A percentile compares a stretch with the other conserved stretches of the same genome.
phyloP scores from a whole-genome alignment of 1,140 invertebrate genomes.

The Kradibia gibbosae region DNA sequence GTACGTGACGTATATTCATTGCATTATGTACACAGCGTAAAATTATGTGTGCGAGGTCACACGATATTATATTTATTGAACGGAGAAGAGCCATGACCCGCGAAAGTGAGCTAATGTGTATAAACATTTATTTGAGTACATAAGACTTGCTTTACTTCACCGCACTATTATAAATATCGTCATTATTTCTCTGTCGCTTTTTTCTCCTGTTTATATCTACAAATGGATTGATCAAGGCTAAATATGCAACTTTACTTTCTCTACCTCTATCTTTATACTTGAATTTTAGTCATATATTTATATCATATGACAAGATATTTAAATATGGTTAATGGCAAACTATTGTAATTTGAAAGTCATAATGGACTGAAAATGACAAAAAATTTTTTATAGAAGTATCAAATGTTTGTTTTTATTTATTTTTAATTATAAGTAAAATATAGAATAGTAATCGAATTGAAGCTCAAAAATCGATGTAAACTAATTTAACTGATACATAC shows the following conservation, averaged over 20 bases:
- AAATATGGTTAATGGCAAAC: neutral
- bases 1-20: neutral
- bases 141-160: neutral
- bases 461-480: neutral
- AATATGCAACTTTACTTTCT: neutral
- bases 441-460: neutral
- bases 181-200: constrained; percentile 4
- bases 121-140: constrained; percentile 17
- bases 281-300: neutral
- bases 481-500: neutral
- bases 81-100: constrained; percentile 11
- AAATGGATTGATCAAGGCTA: constrained; percentile 19
- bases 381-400: neutral
- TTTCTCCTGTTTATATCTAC: neutral
- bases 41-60: neutral
- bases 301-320: neutral
- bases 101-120: constrained; percentile 25
- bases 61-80: constrained; percentile 33
- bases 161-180: constrained; percentile 7
- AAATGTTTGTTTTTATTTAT: too few relatives aligned
- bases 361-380: neutral
- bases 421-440: constrained; percentile 1
- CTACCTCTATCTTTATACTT: neutral
- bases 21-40: neutral
- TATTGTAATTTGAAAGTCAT: neutral